Evolutionary conservation across 2,888 invertebrate species (phyloP), one percentile per base, ranked within the genome.

Genomic region (Zygothrica quintamaculata): DNA sequence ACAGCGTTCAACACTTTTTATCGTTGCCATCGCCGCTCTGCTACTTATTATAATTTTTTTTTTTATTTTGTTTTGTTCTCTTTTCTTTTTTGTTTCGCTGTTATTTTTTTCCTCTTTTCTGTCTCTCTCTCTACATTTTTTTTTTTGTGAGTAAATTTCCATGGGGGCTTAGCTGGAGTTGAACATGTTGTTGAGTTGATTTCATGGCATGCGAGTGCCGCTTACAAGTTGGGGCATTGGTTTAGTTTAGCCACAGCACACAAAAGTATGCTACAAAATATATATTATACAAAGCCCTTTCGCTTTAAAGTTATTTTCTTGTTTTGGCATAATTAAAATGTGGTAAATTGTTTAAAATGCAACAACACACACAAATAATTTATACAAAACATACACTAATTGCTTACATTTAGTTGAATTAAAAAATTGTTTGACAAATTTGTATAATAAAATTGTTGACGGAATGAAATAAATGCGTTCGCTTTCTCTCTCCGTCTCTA

Each of bases 1-100:
- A 84, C 80, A 82, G 74, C 74, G 69, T 60, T 82, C 71, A 79
- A 79, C 85, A 82, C 85, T 74, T 82, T 81, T 78, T 79, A 79
- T 80, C 84, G 74, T 69, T 69, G 62, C 65, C 72, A 57, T 74
- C 74, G 77, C 46, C 57, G 58, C 71, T 65, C 73, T 66, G 77
- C 85, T 82, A 62, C 82, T 81, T 85, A 81, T 81, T 85, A 82
- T 69, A 72, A 75, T 75, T 56, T 72, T 72, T 64, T 22, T 29
- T 12, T 36, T 55, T 26, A 33, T 51, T 34, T 34, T 3, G 15
- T 36, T 13, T 64, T 22, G 29, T 12, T 36, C 53, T 26, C 33
- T 51, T 34, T 34, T 3, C 22, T 36, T 13, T 46, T 33, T 22
- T 44, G 15, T 13, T 37, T 22, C 40, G 33, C 18, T 26, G 11